Evolutionary conservation across 2,888 invertebrate genomes (phyloP).

Genomic region (Steinernema hermaphroditum): DNA sequence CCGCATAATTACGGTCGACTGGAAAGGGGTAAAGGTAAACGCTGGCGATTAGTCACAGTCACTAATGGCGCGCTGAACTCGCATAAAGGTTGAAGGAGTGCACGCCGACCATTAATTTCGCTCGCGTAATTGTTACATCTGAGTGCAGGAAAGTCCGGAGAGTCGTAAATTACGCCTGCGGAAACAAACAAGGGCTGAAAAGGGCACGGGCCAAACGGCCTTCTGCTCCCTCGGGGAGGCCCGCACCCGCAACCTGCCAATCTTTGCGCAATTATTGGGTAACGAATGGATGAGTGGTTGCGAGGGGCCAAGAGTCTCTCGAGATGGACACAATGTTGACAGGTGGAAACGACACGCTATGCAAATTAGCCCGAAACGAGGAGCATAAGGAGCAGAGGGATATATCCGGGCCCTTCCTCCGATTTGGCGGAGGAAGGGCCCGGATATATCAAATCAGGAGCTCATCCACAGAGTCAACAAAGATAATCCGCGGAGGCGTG

Average conservation of each 20-base stretch:
- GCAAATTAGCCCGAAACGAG: slow-evolving; percentile 5
- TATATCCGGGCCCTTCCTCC: too few relatives aligned
- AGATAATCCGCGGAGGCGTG: slow-evolving; percentile 23
- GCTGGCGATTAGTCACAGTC: slow-evolving; percentile 17
- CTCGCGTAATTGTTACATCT: too few relatives aligned
- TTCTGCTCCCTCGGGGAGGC: slow-evolving; percentile 6
- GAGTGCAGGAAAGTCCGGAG: too few relatives aligned
- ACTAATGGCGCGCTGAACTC: not conserved
- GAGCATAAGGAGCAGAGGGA: not conserved
- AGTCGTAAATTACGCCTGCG: too few relatives aligned
- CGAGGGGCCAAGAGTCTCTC: slow-evolving; percentile 7
- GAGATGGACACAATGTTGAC: not conserved
- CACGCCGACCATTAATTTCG: too few relatives aligned
- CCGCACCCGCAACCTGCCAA: slow-evolving; percentile 17
- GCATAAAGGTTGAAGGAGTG: too few relatives aligned
- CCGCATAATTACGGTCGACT: slow-evolving; percentile 12
- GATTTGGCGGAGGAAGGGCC: too few relatives aligned
- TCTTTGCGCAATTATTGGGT: slow-evolving; percentile 20
- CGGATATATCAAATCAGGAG: not conserved
- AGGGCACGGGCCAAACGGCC: not conserved
- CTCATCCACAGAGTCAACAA: slow-evolving; percentile 14
- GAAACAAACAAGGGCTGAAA: not conserved
- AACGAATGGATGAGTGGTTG: slow-evolving; percentile 12
- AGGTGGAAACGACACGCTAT: slow-evolving; percentile 8
- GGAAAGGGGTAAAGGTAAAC: slow-evolving; percentile 4